Base-by-base conservation (phyloP, 2,113 vertebrate species). In the Setophaga coronata region DNA sequence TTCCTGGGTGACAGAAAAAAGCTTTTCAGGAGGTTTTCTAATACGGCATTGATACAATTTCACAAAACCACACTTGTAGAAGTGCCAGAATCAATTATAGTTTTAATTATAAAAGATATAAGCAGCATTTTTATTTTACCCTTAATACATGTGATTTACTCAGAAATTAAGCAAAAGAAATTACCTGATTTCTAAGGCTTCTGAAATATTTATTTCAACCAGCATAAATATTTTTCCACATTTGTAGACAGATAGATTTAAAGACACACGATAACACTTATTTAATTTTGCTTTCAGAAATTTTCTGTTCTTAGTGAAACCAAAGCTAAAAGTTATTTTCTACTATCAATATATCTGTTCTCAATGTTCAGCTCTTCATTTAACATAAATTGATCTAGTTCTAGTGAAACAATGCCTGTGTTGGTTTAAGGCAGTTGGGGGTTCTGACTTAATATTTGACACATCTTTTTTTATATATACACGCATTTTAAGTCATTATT, bases 221-320 rank as follows among this genome's bases (percentile, higher is more conserved):
- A 93, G 10, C 14, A 66, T 15, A 86, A 76, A 72, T 36, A 34
- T 77, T 82, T 88, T 18, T 56, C 33, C 33, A 81, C 7, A n/a
- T 71, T 67, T 76, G 34, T 28, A 82, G 64, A 34, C 14, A 81
- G 36, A 89, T 40, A 86, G 21, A 82, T 87, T 71, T 86, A 20
- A n/a, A 72, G 18, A 34, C 28, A 56, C 5, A 13, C 54, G 65
- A 62, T 74, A 91, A 79, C 9, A 45, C 3, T 24, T 33, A 60
- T 40, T 78, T 79, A 67, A 89, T 93, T 92, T n/a, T 96, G n/a
- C 36, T 78, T 20, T 47, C 43, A 79, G 36, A 89, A 91, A 76
- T 16, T 43, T 78, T 79, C 57, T 60, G 2, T 50, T 92, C 23
- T 36, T 72, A 13, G 12, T 48, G 69, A 84, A 77, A 57, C 12